Percentiles rank a stretch among this genome's conserved stretches.
Conservation (phyloP, 2,888 invertebrate genomes). For the Cantharis rustica region DNA sequence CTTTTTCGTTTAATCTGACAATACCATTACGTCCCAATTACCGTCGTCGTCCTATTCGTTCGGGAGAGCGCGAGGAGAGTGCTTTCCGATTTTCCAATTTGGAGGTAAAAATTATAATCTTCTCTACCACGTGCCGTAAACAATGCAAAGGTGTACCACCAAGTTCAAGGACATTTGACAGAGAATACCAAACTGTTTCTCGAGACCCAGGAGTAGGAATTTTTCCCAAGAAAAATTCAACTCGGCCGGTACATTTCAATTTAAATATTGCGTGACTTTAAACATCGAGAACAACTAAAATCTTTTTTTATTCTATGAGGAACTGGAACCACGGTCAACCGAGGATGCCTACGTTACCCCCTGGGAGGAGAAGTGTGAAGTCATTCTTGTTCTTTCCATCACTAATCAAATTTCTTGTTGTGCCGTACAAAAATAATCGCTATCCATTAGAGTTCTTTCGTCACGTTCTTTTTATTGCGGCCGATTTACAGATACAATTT, state of each 20-base stretch:
- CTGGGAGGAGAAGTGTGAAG: constrained; percentile 16
- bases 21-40: neutral
- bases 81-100: neutral
- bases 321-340: neutral
- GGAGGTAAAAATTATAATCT: neutral
- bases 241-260: neutral
- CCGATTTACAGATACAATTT: neutral
- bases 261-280: neutral
- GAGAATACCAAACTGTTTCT: neutral
- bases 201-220: neutral
- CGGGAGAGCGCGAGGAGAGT: too few species aligned
- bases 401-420: constrained; percentile 25
- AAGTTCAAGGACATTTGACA: neutral
- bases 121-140: neutral
- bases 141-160: neutral
- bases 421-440: constrained; percentile 16
- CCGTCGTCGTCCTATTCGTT: too few species aligned
- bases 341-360: constrained; percentile 9
- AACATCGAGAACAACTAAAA: neutral
- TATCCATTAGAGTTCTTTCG: constrained; percentile 11
- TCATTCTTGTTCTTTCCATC: constrained; percentile 19
- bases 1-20: neutral
- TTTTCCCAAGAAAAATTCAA: neutral
- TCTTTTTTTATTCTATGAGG: neutral
- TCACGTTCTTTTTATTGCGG: constrained; percentile 10